Evolutionary conservation across 2,888 invertebrate genomes (phyloP).

Genomic region (Epinotia ramella): DNA sequence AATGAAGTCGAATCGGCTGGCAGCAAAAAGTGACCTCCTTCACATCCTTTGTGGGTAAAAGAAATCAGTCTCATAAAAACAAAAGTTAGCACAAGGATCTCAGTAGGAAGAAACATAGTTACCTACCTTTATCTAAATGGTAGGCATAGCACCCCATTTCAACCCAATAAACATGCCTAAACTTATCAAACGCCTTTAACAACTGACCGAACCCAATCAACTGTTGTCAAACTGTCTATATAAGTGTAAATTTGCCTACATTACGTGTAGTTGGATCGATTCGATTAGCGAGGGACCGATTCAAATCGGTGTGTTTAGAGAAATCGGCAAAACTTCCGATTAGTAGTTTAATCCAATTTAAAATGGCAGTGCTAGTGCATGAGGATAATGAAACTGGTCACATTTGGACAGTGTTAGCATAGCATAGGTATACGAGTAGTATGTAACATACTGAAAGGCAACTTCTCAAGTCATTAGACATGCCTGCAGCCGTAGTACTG

Average conservation of each 20-base stretch:
- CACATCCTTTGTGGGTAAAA: too few species aligned
- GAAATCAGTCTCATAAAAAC: too few species aligned
- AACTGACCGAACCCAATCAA: slow-evolving; percentile 20
- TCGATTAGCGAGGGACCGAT: slow-evolving; percentile 3
- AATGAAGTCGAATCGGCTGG: too few species aligned
- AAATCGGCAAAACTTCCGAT: neutral
- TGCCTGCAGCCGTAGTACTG: too few species aligned
- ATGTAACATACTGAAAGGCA: too few species aligned
- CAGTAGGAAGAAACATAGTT: too few species aligned
- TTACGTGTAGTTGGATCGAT: slow-evolving; percentile 17
- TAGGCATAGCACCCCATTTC: neutral
- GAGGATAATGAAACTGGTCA: neutral
- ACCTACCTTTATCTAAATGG: neutral
- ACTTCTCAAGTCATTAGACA: too few species aligned
- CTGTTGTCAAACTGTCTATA: slow-evolving; percentile 19
- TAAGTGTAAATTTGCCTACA: slow-evolving; percentile 21
- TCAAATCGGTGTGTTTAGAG: neutral
- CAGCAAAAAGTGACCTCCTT: too few species aligned
- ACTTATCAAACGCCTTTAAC: slow-evolving; percentile 17
- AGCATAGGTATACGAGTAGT: too few species aligned
- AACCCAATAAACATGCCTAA: slow-evolving; percentile 5
- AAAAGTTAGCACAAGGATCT: too few species aligned
- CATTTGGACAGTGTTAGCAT: neutral
- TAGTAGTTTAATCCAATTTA: neutral
- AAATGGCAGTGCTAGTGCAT: too few species aligned